A percentile compares a stretch with the other conserved stretches of the same genome.
These are phyloP conservation scores for Sarcophaga rosellei DNA, from an alignment of 2,888 invertebrate genomes.

Conservation along the genomic window DNA sequence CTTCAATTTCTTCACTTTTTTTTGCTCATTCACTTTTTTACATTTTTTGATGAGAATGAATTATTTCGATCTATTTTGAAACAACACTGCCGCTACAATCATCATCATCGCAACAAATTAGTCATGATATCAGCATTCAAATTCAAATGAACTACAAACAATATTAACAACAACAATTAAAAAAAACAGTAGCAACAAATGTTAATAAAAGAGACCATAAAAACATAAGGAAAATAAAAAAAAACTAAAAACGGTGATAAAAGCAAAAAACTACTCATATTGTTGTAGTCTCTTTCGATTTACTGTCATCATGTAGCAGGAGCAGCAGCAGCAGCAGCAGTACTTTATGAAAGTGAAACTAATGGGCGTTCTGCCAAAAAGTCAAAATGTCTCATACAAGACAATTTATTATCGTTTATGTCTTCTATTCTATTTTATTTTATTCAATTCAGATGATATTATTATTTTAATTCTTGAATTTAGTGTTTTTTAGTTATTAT, in stretches of 20 bases:
- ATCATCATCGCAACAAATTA: constrained; percentile 58
- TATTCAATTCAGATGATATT: constrained; percentile 1
- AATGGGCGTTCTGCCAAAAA: constrained; percentile 67
- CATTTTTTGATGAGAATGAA: constrained; percentile 21
- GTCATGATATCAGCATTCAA: constrained; percentile 59
- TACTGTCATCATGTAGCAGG: constrained; percentile 46
- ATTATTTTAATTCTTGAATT: background rate
- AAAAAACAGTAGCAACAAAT: constrained; percentile 24
- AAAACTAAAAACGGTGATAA: constrained; percentile 20
- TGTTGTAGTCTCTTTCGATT: constrained; percentile 40
- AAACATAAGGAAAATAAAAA: background rate
- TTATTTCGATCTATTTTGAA: constrained; percentile 37
- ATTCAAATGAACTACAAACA: constrained; percentile 52
- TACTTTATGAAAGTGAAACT: constrained; percentile 64
- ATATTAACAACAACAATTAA: constrained; percentile 15
- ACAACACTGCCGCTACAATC: background rate
- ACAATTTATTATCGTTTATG: constrained; percentile 55
- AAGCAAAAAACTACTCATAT: constrained; percentile 38
- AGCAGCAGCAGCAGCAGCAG: background rate
- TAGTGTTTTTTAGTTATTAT: constrained; percentile 17
- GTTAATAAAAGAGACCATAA: background rate
- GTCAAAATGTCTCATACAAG: constrained; percentile 61
- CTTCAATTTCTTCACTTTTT: background rate
- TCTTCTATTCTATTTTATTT: constrained; percentile 27
- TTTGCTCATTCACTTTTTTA: background rate